phyloP scores from a whole-genome alignment of 1,140 invertebrate genomes.

The Sipha flava region DNA sequence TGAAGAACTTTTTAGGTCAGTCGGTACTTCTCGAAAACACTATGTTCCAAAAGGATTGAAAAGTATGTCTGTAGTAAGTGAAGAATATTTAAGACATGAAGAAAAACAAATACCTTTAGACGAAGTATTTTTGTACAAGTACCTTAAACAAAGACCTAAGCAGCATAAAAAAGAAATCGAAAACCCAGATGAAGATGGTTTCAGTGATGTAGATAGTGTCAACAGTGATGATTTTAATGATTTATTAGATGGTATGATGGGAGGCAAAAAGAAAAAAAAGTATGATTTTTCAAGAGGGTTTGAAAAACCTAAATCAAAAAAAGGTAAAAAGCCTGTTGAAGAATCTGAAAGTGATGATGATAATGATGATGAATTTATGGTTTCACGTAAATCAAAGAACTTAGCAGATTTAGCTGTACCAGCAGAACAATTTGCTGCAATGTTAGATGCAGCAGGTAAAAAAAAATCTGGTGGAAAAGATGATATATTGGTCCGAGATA shows the following conservation, averaged over 20 bases:
- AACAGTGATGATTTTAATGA: slow-evolving; percentile 82
- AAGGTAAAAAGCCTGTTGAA: slow-evolving; percentile 29
- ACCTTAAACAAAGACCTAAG: slow-evolving; percentile 42
- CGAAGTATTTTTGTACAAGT: slow-evolving; percentile 69
- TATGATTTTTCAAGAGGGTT: slow-evolving; percentile 42
- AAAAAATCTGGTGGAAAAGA: slow-evolving; percentile 29
- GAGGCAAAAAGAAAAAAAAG: slow-evolving; percentile 43
- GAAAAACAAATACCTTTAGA: slow-evolving; percentile 66
- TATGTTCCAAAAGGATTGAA: slow-evolving; percentile 55
- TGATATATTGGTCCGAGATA: slow-evolving; percentile 28
- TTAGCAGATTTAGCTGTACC: slow-evolving; percentile 52
- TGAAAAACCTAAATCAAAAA: slow-evolving; percentile 41
- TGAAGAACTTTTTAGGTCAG: slow-evolving; percentile 46
- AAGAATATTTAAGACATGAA: slow-evolving; percentile 59
- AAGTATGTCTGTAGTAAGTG: slow-evolving; percentile 57
- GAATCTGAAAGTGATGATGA: slow-evolving; percentile 45
- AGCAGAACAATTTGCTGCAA: slow-evolving; percentile 62
- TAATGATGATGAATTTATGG: slow-evolving; percentile 41
- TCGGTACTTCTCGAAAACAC: slow-evolving; percentile 53
- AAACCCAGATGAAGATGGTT: slow-evolving; percentile 46
- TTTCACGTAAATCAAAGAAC: slow-evolving; percentile 43
- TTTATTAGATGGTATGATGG: slow-evolving; percentile 60
- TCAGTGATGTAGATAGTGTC: slow-evolving; percentile 70
- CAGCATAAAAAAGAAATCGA: slow-evolving; percentile 37
- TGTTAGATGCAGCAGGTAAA: slow-evolving; percentile 58